Base-by-base conservation (phyloP, 2,113 vertebrate species). In the Polypterus bichir region DNA sequence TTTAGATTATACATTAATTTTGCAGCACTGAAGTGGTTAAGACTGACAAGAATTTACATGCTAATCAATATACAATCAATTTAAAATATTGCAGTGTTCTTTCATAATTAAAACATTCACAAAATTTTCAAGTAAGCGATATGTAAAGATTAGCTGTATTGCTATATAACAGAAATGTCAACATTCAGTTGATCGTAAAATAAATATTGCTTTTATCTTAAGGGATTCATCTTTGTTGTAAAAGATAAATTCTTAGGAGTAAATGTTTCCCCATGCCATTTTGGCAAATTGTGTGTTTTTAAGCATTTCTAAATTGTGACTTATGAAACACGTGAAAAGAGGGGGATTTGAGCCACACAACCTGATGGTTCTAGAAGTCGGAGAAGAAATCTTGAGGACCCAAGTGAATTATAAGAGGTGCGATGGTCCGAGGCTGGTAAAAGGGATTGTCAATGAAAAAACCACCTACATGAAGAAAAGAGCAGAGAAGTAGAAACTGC, bases 391-490 rank as follows among this genome's bases (percentile, higher is more conserved):
- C 94, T 88, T 94, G 94, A 80, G 92, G 92, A 81, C 93, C 92
- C 89, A 98, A 92, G 81, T 98, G 93, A 86, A 98, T 95, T 89
- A 98, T 94, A 87, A 94, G 92, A 81, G 93, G 94, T 81, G 93
- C 93, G 79, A 98, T 82, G 89, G 92, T 92, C 83, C 95, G 89
- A 70, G 93, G 92, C 88, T 94, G 94, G 91, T 95, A 95, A 89
- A 94, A 98, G 85, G 93, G 93, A 89, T 91, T 95, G 92, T 94
- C 93, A 86, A 98, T 97, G 89, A 97, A 98, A 89, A 96, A 92
- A 87, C 94, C 93, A 86, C 94, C 94, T 97, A 92, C 86, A 89
- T 82, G 77, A 81, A 74, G 80, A 88, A 75, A 87, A 90, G 87
- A 89, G 88, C 87, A 91, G 89, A 91, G 89, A 91, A 85, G 87